Percentiles rank a stretch among this genome's conserved stretches.
These are phyloP conservation scores for Euura lappo DNA, from an alignment of 1,140 invertebrate genomes.

Conservation along the genomic window DNA sequence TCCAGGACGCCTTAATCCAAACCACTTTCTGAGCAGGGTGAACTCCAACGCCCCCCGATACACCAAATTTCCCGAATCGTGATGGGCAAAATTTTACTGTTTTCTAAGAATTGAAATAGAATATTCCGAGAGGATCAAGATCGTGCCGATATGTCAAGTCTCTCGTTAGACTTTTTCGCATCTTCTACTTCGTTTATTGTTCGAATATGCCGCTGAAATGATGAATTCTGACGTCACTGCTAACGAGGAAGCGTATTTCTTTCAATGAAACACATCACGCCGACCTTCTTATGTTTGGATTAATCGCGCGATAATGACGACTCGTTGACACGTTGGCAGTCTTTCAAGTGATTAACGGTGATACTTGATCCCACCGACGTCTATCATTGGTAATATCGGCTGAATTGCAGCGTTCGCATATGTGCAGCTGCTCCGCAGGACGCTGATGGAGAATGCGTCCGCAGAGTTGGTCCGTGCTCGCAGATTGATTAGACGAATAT, in stretches of 20 bases:
- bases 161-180: not conserved
- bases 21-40: not conserved
- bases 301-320: too few relatives aligned
- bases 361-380: not conserved
- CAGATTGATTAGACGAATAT: too few relatives aligned
- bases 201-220: not conserved
- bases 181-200: not conserved
- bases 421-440: not conserved
- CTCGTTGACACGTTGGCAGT: too few relatives aligned
- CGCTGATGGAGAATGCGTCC: too few relatives aligned
- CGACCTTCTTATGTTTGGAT: too few relatives aligned
- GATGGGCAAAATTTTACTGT: not conserved
- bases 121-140: too few relatives aligned
- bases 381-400: not conserved
- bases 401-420: not conserved
- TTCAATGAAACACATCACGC: too few relatives aligned
- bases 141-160: too few relatives aligned
- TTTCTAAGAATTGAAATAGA: too few relatives aligned
- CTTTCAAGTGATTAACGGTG: too few relatives aligned
- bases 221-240: not conserved
- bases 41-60: not conserved
- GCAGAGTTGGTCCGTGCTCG: too few relatives aligned
- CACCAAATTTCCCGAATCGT: not conserved
- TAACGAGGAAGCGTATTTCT: not conserved
- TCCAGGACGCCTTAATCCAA: conserved; percentile 5